Conservation (phyloP, 2,888 invertebrate species). For the Eupeodes luniger region DNA sequence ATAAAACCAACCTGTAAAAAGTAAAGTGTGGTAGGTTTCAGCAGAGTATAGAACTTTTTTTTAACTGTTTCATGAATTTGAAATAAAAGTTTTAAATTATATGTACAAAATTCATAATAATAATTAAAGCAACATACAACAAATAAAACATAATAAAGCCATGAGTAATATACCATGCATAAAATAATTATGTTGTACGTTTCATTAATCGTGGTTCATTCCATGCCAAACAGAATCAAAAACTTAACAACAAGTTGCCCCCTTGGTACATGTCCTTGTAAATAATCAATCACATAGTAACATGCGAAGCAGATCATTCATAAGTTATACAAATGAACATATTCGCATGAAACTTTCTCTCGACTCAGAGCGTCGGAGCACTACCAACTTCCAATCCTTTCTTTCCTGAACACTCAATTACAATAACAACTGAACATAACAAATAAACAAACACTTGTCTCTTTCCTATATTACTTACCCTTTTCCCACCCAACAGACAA, state of each 20-base stretch:
- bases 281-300: conserved; percentile 55
- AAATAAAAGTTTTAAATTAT: too few species aligned
- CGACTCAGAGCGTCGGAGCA: too few species aligned
- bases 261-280: conserved; percentile 30
- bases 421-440: conserved; percentile 41
- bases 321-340: conserved; percentile 38
- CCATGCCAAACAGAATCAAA: conserved; percentile 18
- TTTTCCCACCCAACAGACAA: conserved; percentile 21
- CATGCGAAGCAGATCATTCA: conserved; percentile 19
- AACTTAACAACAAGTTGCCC: conserved; percentile 47
- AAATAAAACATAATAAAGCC: not conserved
- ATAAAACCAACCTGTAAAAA: too few species aligned
- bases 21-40: too few species aligned
- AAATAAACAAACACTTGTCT: conserved; percentile 49
- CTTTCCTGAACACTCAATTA: not conserved
- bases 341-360: conserved; percentile 14
- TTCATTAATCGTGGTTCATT: conserved; percentile 32
- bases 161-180: not conserved
- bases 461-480: conserved; percentile 8
- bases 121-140: not conserved
- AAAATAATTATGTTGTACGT: not conserved
- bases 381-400: conserved; percentile 20
- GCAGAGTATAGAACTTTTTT: too few species aligned
- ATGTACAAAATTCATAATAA: not conserved
- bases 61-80: too few species aligned